These are phyloP conservation scores for Gadus chalcogrammus DNA, from an alignment of 2,113 vertebrate genomes.

Conservation along the genomic window DNA sequence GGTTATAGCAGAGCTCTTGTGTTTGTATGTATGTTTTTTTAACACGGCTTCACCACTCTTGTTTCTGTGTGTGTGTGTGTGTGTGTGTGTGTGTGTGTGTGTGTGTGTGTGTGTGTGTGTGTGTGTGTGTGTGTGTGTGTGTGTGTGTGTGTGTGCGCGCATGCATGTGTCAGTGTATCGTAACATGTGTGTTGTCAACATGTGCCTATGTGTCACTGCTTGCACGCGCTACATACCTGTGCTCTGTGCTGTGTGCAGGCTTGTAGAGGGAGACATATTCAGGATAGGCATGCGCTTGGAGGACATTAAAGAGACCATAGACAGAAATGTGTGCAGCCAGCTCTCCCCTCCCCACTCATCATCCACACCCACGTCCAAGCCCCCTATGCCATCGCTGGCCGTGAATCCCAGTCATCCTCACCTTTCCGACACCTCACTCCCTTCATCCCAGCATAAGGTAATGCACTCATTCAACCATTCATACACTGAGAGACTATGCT, in stretches of 20 bases:
- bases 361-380: conserved; percentile 45
- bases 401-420: not conserved
- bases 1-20: not conserved
- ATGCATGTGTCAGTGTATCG: not conserved
- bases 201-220: conserved; percentile 2
- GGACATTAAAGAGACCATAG: conserved; percentile 78
- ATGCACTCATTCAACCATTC: conserved; percentile 16
- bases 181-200: too few species aligned
- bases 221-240: too few species aligned
- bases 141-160: not conserved
- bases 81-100: not conserved
- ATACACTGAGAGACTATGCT: not conserved
- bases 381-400: not conserved
- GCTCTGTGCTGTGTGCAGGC: conserved; percentile 58
- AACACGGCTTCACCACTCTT: not conserved
- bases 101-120: not conserved
- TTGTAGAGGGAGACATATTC: conserved; percentile 84
- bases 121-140: conserved; percentile 2
- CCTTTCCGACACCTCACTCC: conserved; percentile 29
- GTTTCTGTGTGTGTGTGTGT: not conserved
- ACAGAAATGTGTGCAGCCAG: conserved; percentile 59
- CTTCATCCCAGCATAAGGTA: conserved; percentile 73
- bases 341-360: conserved; percentile 55
- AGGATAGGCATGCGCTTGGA: conserved; percentile 82
- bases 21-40: not conserved